These are phyloP conservation scores for Chauna torquata DNA, from an alignment of 2,113 vertebrate genomes.

Conservation along the genomic window DNA sequence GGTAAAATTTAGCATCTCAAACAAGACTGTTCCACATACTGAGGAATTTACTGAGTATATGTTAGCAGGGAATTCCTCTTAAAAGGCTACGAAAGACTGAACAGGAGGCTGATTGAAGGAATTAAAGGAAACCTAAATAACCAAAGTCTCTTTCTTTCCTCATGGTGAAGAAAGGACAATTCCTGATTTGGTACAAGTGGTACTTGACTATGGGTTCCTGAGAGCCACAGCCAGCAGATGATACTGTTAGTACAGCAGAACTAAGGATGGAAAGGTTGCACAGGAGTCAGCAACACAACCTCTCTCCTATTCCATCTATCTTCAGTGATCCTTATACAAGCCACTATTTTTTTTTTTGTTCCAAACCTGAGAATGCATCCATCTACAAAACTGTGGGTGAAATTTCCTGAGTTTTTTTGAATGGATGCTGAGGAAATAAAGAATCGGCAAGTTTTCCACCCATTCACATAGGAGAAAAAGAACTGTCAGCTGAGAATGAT, in stretches of 20 bases:
- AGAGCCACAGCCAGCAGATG: neutral
- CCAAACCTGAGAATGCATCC: neutral
- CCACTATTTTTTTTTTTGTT: neutral
- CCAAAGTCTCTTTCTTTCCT: neutral
- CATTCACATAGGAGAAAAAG: neutral
- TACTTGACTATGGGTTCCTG: neutral
- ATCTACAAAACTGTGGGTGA: neutral
- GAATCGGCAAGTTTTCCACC: neutral
- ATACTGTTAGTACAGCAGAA: neutral
- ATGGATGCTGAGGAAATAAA: neutral
- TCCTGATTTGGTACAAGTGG: neutral
- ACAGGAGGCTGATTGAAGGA: neutral
- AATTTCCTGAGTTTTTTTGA: neutral
- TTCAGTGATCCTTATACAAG: neutral
- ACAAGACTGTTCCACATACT: neutral
- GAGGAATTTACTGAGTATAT: neutral
- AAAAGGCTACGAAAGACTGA: neutral
- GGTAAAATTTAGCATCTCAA: neutral
- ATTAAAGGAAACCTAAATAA: neutral
- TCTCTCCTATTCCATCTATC: neutral
- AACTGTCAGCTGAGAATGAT: neutral
- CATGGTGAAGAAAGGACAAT: neutral
- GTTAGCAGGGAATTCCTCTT: neutral
- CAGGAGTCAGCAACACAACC: neutral
- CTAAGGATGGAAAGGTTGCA: fast-evolving